These are phyloP conservation scores for Tokudaia tokunoshimensis DNA, from an alignment of 2,797 vertebrate genomes.

Conservation along the genomic window DNA sequence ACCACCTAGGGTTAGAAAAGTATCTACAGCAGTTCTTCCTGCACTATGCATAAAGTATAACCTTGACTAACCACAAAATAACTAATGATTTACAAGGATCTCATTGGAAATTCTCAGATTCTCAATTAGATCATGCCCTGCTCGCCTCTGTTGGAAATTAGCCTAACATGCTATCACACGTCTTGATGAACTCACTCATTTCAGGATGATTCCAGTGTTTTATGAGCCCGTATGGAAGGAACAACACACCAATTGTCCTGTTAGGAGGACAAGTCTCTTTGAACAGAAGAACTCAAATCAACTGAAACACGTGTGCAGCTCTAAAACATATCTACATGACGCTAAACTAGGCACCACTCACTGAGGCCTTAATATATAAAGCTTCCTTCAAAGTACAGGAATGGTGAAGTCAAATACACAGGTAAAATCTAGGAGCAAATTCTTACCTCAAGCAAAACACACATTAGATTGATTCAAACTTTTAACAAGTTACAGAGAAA, in stretches of 20 bases:
- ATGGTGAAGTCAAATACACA: not conserved
- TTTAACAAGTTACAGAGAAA: conserved; percentile 28
- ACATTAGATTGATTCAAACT: conserved; percentile 68
- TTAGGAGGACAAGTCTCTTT: conserved; percentile 59
- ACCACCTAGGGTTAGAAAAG: not conserved
- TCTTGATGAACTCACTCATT: conserved; percentile 70
- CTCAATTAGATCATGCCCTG: conserved; percentile 65
- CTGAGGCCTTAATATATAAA: conserved; percentile 6
- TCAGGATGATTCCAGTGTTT: conserved; percentile 63
- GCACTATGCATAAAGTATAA: conserved; percentile 42
- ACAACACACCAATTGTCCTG: conserved; percentile 65
- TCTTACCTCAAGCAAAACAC: conserved; percentile 57
- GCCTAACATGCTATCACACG: conserved; percentile 50
- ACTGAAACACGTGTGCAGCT: conserved; percentile 55
- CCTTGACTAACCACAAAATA: conserved; percentile 56
- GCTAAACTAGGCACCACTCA: conserved; percentile 55
- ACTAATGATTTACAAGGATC: conserved; percentile 58
- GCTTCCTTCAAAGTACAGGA: not conserved
- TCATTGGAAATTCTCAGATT: conserved; percentile 68
- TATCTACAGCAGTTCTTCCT: not conserved
- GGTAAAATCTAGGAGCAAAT: not conserved
- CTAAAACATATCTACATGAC: not conserved
- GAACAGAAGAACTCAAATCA: conserved; percentile 72
- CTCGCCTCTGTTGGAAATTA: conserved; percentile 61
- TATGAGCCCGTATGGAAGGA: conserved; percentile 53